Conservation (phyloP, 1,140 invertebrate species). For the Elymnias hypermnestra region DNA sequence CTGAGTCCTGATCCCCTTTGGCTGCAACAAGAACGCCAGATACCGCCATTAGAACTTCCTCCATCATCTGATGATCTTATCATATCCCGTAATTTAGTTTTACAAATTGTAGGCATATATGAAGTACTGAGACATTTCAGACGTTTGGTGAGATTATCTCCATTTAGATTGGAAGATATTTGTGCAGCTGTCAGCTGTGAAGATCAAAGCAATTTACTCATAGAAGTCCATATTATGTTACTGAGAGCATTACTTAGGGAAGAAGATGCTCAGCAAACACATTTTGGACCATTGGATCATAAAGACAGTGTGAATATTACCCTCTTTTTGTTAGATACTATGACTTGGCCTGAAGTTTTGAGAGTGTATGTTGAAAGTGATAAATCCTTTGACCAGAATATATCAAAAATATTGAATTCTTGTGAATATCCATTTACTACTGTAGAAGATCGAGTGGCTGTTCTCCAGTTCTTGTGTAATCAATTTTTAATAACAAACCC, state of each 20-base stretch:
- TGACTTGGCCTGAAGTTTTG: slow-evolving; percentile 96
- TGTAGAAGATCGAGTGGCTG: slow-evolving; percentile 88
- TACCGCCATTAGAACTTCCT: slow-evolving; percentile 87
- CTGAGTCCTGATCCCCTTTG: slow-evolving; percentile 92
- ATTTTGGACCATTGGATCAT: slow-evolving; percentile 96
- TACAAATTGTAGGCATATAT: slow-evolving; percentile 91
- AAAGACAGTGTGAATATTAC: slow-evolving; percentile 97
- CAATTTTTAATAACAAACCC: slow-evolving; percentile 95
- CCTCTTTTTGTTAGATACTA: slow-evolving; percentile 92
- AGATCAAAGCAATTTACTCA: slow-evolving; percentile 92
- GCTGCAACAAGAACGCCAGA: slow-evolving; percentile 87
- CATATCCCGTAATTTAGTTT: slow-evolving; percentile 85
- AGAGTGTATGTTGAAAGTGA: slow-evolving; percentile 93
- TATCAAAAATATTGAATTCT: slow-evolving; percentile 82
- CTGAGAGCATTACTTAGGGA: slow-evolving; percentile 95
- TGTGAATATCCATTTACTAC: slow-evolving; percentile 93
- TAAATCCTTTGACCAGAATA: slow-evolving; percentile 84
- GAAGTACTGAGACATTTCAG: slow-evolving; percentile 95
- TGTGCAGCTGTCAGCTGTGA: slow-evolving; percentile 93
- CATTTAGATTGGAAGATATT: slow-evolving; percentile 97
- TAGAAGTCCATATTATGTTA: slow-evolving; percentile 94
- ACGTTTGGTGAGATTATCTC: slow-evolving; percentile 91
- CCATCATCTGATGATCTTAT: slow-evolving; percentile 93
- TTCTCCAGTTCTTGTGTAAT: slow-evolving; percentile 94
- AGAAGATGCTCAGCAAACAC: slow-evolving; percentile 95